A percentile compares a stretch with the other conserved stretches of the same genome.
phyloP scores from a whole-genome alignment of 2,113 vertebrate species.

The Ifrita kowaldi region DNA sequence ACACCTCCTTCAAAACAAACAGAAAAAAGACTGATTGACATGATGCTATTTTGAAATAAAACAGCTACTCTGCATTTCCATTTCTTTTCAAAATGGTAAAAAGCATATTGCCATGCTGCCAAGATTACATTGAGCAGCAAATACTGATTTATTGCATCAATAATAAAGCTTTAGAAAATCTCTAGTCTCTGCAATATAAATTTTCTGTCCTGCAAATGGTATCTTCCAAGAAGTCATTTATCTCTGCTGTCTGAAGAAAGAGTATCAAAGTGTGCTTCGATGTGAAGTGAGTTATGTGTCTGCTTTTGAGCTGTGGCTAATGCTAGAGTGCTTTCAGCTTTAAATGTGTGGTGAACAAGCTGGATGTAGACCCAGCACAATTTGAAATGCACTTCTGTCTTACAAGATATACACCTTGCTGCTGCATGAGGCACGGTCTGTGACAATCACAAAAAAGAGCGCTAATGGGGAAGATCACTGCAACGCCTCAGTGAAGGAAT shows the following conservation, averaged over 20 bases:
- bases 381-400: neutral
- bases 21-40: neutral
- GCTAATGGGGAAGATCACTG: neutral
- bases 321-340: neutral
- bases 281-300: neutral
- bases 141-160: slow-evolving; percentile 22
- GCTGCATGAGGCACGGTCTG: neutral
- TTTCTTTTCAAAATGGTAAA: neutral
- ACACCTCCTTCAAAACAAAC: neutral
- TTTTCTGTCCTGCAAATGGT: neutral
- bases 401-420: neutral
- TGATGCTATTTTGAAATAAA: neutral
- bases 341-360: neutral
- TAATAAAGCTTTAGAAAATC: slow-evolving; percentile 25
- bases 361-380: neutral
- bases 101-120: neutral
- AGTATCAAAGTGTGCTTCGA: neutral
- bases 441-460: neutral
- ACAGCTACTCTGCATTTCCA: neutral
- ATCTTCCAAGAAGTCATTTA: neutral
- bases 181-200: neutral
- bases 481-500: neutral
- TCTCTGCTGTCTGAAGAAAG: neutral
- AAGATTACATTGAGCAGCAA: neutral
- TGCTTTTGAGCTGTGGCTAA: neutral